phyloP scores from a whole-genome alignment of 2,797 vertebrate species.

The Antennarius maculatus region DNA sequence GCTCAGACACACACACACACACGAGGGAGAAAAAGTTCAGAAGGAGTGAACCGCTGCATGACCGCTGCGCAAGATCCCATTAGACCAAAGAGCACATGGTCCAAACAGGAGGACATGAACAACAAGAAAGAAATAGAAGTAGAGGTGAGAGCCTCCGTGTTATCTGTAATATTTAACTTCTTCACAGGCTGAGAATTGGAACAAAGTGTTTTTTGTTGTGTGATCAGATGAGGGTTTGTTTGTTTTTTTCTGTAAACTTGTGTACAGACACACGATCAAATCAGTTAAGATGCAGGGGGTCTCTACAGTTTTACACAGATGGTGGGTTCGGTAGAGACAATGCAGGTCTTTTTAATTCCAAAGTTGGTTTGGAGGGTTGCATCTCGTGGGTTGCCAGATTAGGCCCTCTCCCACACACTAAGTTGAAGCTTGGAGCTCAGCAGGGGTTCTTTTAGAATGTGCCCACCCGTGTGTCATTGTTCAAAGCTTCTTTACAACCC shows the following conservation, averaged over 20 bases:
- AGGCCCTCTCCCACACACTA: slow-evolving; percentile 77
- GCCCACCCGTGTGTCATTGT: slow-evolving; percentile 80
- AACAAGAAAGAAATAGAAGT: slow-evolving; percentile 32
- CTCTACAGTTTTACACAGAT: slow-evolving; percentile 64
- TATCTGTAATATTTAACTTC: slow-evolving; percentile 12
- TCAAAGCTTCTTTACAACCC: slow-evolving; percentile 63
- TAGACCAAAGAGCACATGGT: neutral
- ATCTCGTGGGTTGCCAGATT: slow-evolving; percentile 79
- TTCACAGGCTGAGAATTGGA: slow-evolving; percentile 24
- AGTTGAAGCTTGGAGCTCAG: slow-evolving; percentile 65
- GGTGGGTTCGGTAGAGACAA: slow-evolving; percentile 63
- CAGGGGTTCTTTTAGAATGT: slow-evolving; percentile 65
- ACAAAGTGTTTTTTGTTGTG: slow-evolving; percentile 45
- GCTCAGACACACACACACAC: slow-evolving; percentile 57
- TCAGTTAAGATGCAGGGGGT: slow-evolving; percentile 50
- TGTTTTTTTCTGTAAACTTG: slow-evolving; percentile 33
- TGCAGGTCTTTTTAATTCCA: slow-evolving; percentile 68
- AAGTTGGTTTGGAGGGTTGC: slow-evolving; percentile 73
- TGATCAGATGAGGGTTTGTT: slow-evolving; percentile 26
- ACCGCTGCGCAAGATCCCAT: slow-evolving; percentile 47
- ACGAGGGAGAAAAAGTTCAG: slow-evolving; percentile 78
- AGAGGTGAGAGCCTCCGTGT: slow-evolving; percentile 43
- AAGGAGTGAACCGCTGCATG: slow-evolving; percentile 73
- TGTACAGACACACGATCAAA: slow-evolving; percentile 25
- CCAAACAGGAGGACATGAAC: neutral